Conservation (phyloP, 30 jellyfish, hydroid and myxozoan species). For the Turritopsis dohrnii region DNA sequence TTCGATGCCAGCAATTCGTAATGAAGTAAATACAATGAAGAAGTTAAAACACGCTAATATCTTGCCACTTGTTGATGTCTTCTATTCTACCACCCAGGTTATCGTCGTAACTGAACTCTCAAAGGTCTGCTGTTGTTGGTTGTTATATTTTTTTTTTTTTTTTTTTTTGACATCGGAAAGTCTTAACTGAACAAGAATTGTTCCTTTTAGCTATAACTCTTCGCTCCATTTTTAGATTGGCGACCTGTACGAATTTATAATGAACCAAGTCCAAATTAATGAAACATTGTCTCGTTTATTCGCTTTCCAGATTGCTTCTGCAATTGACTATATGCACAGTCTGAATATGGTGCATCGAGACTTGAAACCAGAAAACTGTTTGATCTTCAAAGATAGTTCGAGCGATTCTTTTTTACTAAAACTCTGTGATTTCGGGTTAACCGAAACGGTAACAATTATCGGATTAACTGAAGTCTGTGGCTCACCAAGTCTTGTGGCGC, state of each 20-base stretch:
- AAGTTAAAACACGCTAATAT: conserved; percentile 45
- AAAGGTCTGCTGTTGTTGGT: conserved; percentile 59
- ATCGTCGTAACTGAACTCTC: conserved; percentile 50
- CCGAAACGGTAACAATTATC: conserved; percentile 32
- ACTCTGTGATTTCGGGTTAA: conserved; percentile 79
- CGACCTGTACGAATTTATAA: conserved; percentile 55
- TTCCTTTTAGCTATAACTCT: no score
- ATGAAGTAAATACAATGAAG: conserved; percentile 39
- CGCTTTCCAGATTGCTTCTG: conserved; percentile 39
- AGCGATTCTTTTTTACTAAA: conserved; percentile 17
- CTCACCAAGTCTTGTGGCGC: conserved; percentile 88
- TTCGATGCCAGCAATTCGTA: conserved; percentile 28
- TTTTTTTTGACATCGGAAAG: no score
- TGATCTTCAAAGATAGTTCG: conserved; percentile 29
- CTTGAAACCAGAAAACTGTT: conserved; percentile 68
- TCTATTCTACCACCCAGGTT: conserved; percentile 33
- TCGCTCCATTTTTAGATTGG: conserved; percentile 46
- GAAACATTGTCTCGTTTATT: conserved; percentile 36
- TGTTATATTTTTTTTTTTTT: no score
- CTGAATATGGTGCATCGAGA: conserved; percentile 69
- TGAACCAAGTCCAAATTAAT: conserved; percentile 20
- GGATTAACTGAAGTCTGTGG: conserved; percentile 66
- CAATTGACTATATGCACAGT: conserved; percentile 46
- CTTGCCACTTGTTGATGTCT: conserved; percentile 53
- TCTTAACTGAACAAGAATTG: no score